Base-by-base conservation (phyloP, 1,140 invertebrate species). In the Drosophila persimilis region DNA sequence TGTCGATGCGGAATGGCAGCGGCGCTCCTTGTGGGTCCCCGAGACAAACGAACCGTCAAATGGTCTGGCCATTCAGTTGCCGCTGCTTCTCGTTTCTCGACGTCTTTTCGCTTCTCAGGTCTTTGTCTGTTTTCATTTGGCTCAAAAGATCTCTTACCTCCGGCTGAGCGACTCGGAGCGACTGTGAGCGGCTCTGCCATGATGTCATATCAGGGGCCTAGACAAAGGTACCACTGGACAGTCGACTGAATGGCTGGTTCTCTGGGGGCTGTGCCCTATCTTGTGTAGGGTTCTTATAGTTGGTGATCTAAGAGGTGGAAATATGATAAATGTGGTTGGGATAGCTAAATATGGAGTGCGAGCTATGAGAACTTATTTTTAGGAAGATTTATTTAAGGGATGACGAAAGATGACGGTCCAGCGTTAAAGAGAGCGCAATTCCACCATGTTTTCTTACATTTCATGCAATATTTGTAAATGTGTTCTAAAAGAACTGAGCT, bases 121-220 rank as follows among this genome's bases (percentile, higher is more conserved):
- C 43, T 62, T 44, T 63, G 54, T 78, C 59, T 69, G 24, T 39
- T 46, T 60, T 53, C 46, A 43, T 52, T 56, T 46, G 48, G 44
- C 63, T 65, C 51, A 73, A 57, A 74, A 13, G 35, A 39, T 39
- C 35, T 39, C 3, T 39, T 39, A 39, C 63, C 65, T 29, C 45
- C 46, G 60, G 17, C 39, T 15, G 39, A 54, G 58, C 11, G 35
- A 11, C 35, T 5, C 35, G 3, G 11, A 4, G 3, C 9, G 9
- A 11, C 31, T 4, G 11, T 11, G 20, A 20, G 20, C 20, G 35
- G 11, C 35, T 39, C 29, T 56, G 59, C 46, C 59, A 69, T 74
- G 71, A 74, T 74, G 71, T 74, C 71, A 74, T 74, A 74, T 65
- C 15, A 43, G 45, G 6, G 35, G 4, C 11, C 51, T 73, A 59